A percentile compares a stretch with the other conserved stretches of the same genome.
Evolutionary conservation across 2,888 invertebrate genomes (phyloP).

Genomic region (Hydriomena furcata): DNA sequence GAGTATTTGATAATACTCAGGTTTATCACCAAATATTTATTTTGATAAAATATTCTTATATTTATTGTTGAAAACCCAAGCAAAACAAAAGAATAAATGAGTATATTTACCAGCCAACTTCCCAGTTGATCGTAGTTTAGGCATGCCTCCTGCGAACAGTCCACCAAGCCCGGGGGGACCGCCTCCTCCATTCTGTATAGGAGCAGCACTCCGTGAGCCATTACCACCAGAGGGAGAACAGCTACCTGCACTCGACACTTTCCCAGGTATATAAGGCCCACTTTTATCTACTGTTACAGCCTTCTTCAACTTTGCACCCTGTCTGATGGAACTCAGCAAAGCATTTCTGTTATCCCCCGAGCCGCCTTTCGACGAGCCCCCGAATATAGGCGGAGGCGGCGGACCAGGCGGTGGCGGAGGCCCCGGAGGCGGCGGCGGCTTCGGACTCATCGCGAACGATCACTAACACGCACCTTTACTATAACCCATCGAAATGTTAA

Average conservation of each 20-base stretch:
- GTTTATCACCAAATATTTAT: too few relatives aligned
- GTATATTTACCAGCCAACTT: constrained; percentile 75
- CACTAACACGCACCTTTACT: constrained; percentile 42
- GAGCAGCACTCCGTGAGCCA: constrained; percentile 58
- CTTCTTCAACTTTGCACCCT: constrained; percentile 92
- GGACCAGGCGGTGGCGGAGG: constrained; percentile 86
- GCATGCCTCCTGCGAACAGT: constrained; percentile 92
- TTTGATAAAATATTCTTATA: too few relatives aligned
- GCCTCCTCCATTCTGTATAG: constrained; percentile 67
- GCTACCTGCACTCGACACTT: constrained; percentile 61
- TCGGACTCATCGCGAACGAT: constrained; percentile 60
- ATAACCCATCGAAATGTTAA: constrained; percentile 54
- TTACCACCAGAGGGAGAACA: constrained; percentile 59
- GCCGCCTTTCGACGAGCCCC: constrained; percentile 70
- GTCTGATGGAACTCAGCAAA: constrained; percentile 91
- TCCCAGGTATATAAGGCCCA: constrained; percentile 89
- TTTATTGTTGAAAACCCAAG: too few relatives aligned
- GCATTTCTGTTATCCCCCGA: constrained; percentile 86
- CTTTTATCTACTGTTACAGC: constrained; percentile 95
- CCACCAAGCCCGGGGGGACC: constrained; percentile 84
- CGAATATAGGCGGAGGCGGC: constrained; percentile 79
- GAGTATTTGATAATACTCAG: too few relatives aligned
- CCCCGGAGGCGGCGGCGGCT: constrained; percentile 86
- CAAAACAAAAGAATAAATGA: too few relatives aligned
- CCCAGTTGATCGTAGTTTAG: constrained; percentile 90